Percentiles rank a stretch among this genome's conserved stretches.
Conservation (phyloP, 2,113 vertebrate genomes). For the Vulpes vulpes region DNA sequence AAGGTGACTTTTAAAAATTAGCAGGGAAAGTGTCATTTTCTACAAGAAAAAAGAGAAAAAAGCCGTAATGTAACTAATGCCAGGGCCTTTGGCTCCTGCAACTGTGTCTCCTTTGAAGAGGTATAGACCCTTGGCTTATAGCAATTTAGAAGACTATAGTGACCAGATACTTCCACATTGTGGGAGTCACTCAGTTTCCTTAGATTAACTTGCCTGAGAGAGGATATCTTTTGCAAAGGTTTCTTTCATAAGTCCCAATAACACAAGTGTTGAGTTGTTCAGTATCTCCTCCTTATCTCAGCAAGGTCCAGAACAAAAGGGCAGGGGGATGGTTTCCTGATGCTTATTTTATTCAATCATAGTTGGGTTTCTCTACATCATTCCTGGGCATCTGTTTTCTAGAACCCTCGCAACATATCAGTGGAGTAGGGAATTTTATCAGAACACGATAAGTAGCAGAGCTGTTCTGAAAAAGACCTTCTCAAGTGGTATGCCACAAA, state of each 20-base stretch:
- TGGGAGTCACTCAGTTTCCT: background rate
- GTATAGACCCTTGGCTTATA: background rate
- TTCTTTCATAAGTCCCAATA: background rate
- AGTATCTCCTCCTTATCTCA: background rate
- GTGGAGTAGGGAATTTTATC: background rate
- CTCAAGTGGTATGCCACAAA: background rate
- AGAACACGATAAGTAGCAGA: background rate
- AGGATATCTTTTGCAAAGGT: background rate
- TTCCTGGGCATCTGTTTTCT: background rate
- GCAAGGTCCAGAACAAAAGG: background rate
- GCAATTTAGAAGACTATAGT: background rate
- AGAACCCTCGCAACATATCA: background rate
- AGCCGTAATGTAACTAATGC: background rate
- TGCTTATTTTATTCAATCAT: background rate
- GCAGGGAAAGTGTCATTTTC: background rate
- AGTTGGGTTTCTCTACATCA: background rate
- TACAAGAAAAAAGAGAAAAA: slow-evolving; percentile 6
- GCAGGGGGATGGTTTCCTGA: background rate
- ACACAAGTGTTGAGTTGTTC: background rate
- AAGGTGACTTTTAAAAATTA: background rate
- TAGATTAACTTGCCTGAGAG: background rate
- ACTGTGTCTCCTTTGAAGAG: slow-evolving; percentile 4
- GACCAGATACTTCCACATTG: background rate
- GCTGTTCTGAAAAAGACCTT: background rate
- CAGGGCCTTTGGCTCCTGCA: background rate